phyloP scores from a whole-genome alignment of 2,797 vertebrate genomes.

The Betta splendens region DNA sequence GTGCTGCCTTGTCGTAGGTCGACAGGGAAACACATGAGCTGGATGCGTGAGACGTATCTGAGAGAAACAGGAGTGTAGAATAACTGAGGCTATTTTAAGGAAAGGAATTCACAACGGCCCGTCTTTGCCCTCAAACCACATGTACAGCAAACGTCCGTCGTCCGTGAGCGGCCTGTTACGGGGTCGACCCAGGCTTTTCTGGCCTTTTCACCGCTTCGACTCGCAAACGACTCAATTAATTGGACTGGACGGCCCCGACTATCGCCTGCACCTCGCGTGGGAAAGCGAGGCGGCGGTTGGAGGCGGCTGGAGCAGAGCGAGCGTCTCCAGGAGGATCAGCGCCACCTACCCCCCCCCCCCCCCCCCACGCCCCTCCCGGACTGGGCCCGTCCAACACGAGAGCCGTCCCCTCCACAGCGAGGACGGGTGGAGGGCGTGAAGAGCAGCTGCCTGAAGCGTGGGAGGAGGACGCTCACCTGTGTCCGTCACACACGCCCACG shows the following conservation, averaged over 20 bases:
- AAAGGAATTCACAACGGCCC: slow-evolving; percentile 36
- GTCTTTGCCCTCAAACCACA: slow-evolving; percentile 37
- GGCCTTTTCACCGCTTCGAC: slow-evolving; percentile 23
- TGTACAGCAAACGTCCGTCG: slow-evolving; percentile 31
- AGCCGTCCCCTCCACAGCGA: slow-evolving; percentile 3
- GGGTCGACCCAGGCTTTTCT: slow-evolving; percentile 24
- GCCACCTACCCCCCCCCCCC: no score
- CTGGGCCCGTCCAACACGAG: slow-evolving; percentile 27
- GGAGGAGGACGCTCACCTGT: slow-evolving; percentile 30
- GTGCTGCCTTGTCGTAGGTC: slow-evolving; percentile 44
- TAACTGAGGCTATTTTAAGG: slow-evolving; percentile 35
- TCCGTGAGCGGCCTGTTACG: slow-evolving; percentile 2
- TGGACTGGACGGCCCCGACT: slow-evolving; percentile 19
- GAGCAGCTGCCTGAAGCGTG: slow-evolving; percentile 51
- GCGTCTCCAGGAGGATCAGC: slow-evolving; percentile 46
- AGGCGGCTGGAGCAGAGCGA: slow-evolving; percentile 31
- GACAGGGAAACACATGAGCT: slow-evolving; percentile 48
- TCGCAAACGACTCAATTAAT: slow-evolving; percentile 46
- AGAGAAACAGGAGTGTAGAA: slow-evolving; percentile 27
- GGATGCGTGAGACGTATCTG: slow-evolving; percentile 46
- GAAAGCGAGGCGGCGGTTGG: slow-evolving; percentile 29
- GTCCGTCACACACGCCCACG: slow-evolving; percentile 1
- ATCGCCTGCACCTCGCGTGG: slow-evolving; percentile 18
- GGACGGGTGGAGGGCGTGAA: slow-evolving; percentile 55
- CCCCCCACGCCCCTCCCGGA: slow-evolving; percentile 30